phyloP scores from a whole-genome alignment of 2,888 invertebrate genomes.

The Keiferia lycopersicella region DNA sequence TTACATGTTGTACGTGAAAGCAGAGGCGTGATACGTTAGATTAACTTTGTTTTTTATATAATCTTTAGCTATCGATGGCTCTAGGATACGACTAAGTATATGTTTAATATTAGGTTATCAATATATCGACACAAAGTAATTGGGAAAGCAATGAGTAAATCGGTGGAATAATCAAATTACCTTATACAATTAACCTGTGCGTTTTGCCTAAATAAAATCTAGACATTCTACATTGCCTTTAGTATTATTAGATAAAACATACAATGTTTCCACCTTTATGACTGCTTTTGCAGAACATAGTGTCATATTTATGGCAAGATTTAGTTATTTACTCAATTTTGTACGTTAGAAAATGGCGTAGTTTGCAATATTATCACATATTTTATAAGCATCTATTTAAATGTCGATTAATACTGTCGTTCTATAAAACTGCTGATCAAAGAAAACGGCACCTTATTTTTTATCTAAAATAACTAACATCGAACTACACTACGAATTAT shows the following conservation, averaged over 20 bases:
- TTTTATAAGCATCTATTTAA: slow-evolving; percentile 34
- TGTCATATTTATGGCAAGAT: slow-evolving; percentile 20
- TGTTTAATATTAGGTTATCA: too few relatives aligned
- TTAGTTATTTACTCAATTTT: slow-evolving; percentile 28
- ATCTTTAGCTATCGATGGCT: slow-evolving; percentile 1
- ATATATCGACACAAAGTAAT: too few relatives aligned
- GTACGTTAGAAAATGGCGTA: slow-evolving; percentile 31
- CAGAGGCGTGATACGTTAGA: slow-evolving; percentile 44
- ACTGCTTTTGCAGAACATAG: not conserved
- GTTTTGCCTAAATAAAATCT: too few relatives aligned
- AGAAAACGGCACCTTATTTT: slow-evolving; percentile 60
- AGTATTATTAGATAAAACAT: not conserved
- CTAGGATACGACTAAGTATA: not conserved
- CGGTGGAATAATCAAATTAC: not conserved
- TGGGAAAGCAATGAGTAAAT: not conserved
- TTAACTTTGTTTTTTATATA: not conserved
- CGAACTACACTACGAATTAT: slow-evolving; percentile 39
- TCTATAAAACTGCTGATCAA: slow-evolving; percentile 43
- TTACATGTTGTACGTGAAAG: slow-evolving; percentile 47
- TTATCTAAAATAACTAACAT: slow-evolving; percentile 51
- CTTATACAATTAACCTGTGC: not conserved
- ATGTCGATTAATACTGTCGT: slow-evolving; percentile 24
- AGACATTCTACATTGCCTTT: too few relatives aligned
- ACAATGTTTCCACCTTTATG: not conserved
- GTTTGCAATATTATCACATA: slow-evolving; percentile 34